Conservation (phyloP, 2,797 vertebrate genomes). For the Myripristis jacobus region DNA sequence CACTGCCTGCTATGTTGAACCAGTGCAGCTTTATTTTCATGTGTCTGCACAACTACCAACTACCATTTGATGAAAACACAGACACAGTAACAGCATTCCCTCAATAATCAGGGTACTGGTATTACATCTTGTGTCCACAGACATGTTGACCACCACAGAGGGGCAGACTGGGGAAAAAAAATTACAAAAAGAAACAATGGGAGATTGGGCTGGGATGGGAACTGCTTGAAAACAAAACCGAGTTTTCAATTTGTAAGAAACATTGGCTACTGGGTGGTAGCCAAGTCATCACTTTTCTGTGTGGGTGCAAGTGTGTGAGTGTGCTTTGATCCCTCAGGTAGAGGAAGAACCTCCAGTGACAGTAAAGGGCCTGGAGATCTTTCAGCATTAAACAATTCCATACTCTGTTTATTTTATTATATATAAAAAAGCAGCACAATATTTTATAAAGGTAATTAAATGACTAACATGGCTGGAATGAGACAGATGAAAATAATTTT, state of each 20-base stretch:
- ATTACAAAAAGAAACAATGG: constrained; percentile 36
- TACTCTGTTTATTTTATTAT: constrained; percentile 37
- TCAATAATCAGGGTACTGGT: constrained; percentile 53
- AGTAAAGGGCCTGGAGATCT: constrained; percentile 53
- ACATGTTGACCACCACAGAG: constrained; percentile 31
- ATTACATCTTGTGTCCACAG: constrained; percentile 49
- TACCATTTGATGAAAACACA: constrained; percentile 60
- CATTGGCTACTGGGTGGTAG: constrained; percentile 37
- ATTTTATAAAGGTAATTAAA: constrained; percentile 46
- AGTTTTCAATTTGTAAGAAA: constrained; percentile 60
- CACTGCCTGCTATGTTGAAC: constrained; percentile 27
- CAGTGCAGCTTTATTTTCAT: constrained; percentile 51
- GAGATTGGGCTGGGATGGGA: constrained; percentile 53
- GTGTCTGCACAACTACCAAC: constrained; percentile 46
- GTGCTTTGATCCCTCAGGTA: constrained; percentile 39
- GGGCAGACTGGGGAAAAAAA: constrained; percentile 29
- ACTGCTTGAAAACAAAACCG: constrained; percentile 54
- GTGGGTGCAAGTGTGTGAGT: constrained; percentile 32
- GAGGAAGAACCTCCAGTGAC: constrained; percentile 32
- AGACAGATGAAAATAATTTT: not conserved
- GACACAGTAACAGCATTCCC: constrained; percentile 60
- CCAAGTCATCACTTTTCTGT: constrained; percentile 39
- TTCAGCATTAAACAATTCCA: constrained; percentile 40
- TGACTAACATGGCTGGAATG: constrained; percentile 17
- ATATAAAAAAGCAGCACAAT: constrained; percentile 53